These are phyloP conservation scores for Lasioglossum oenotherae DNA, from an alignment of 2,888 invertebrate species.

Conservation along the genomic window DNA sequence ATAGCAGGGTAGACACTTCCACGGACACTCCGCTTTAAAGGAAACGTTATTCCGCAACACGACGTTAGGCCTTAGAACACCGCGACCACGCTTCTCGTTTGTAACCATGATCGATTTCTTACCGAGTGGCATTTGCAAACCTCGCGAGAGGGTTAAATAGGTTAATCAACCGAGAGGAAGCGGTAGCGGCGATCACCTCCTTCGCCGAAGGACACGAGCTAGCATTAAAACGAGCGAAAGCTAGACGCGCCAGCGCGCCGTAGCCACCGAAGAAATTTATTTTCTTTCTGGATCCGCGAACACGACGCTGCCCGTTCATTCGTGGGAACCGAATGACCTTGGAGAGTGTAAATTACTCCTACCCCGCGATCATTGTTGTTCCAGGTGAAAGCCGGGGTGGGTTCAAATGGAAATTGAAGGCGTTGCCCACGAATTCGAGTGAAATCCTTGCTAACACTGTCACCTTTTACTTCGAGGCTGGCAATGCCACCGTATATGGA, in stretches of 20 bases:
- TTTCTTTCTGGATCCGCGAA: conserved; percentile 28
- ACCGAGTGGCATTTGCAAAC: conserved; percentile 38
- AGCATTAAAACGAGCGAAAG: conserved; percentile 57
- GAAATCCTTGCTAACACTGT: conserved; percentile 13
- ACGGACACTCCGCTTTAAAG: background rate
- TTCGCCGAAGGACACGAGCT: conserved; percentile 52
- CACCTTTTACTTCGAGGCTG: conserved; percentile 6
- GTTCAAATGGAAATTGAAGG: conserved; percentile 23
- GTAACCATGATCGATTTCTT: conserved; percentile 15
- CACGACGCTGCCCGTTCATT: conserved; percentile 17
- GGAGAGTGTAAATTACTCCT: conserved; percentile 36
- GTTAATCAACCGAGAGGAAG: conserved; percentile 50
- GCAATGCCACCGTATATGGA: background rate
- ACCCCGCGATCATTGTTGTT: conserved; percentile 4
- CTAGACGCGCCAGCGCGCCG: background rate
- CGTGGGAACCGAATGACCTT: conserved; percentile 51
- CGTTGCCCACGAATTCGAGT: conserved; percentile 37
- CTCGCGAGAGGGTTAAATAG: conserved; percentile 52
- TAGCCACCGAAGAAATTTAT: conserved; percentile 43
- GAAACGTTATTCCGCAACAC: conserved; percentile 9
- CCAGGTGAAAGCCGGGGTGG: conserved; percentile 33
- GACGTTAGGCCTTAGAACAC: background rate
- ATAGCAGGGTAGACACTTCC: background rate
- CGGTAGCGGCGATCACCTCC: conserved; percentile 24
- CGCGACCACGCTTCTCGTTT: background rate